Conservation (phyloP, 2,888 invertebrate species). For the Lydus trimaculatus region DNA sequence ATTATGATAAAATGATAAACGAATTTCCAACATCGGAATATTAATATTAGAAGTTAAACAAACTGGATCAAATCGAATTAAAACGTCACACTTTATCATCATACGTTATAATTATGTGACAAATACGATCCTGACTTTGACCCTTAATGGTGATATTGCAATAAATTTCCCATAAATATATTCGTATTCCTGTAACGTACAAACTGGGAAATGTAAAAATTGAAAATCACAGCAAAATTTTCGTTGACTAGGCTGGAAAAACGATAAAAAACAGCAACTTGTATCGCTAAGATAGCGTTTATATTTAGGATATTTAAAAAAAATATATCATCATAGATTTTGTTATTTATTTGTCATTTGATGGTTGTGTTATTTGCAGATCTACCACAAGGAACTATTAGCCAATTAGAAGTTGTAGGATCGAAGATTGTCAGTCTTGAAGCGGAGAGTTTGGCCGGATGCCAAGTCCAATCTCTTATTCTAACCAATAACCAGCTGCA, state of each 20-base stretch:
- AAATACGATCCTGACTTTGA: conserved; percentile 35
- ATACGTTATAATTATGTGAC: conserved; percentile 37
- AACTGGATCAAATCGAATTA: conserved; percentile 36
- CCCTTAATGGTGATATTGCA: conserved; percentile 39
- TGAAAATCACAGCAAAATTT: conserved; percentile 37
- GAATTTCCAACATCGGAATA: neutral
- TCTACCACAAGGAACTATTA: conserved; percentile 79
- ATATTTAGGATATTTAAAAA: neutral
- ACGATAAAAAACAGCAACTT: neutral
- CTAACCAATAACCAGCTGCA: conserved; percentile 84
- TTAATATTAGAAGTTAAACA: neutral
- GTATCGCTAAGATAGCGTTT: neutral
- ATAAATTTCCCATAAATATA: conserved; percentile 42
- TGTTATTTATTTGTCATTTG: neutral
- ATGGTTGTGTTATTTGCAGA: conserved; percentile 63
- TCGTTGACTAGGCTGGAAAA: neutral
- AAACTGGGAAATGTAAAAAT: conserved; percentile 46
- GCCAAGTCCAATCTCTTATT: conserved; percentile 80
- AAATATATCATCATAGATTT: neutral
- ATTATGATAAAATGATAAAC: too few relatives aligned
- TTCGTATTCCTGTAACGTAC: conserved; percentile 36
- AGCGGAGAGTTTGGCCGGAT: conserved; percentile 79
- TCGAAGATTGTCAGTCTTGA: conserved; percentile 82
- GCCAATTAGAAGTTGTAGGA: conserved; percentile 84
- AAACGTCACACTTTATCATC: conserved; percentile 37